Evolutionary conservation across 2,888 invertebrate genomes (phyloP).

Genomic region (Leptogaster cylindrica): DNA sequence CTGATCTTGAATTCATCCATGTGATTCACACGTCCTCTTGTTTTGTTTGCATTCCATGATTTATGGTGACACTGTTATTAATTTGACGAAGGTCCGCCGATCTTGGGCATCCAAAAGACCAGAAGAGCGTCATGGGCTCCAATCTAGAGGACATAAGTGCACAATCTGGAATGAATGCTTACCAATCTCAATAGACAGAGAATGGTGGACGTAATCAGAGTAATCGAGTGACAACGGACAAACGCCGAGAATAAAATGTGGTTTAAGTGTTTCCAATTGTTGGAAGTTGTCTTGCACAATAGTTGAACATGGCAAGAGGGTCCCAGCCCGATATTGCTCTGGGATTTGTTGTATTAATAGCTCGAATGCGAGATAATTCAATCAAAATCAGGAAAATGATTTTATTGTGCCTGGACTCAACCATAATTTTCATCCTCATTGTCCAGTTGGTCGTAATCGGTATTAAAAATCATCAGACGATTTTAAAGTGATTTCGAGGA

Average conservation of each 20-base stretch:
- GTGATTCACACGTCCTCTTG: no score
- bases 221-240: slow-evolving; percentile 35
- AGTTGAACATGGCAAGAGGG: not conserved
- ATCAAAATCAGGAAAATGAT: slow-evolving; percentile 19
- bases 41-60: no score
- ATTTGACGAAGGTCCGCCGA: no score
- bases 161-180: slow-evolving; percentile 24
- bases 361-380: slow-evolving; percentile 15
- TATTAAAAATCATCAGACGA: no score
- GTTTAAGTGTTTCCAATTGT: slow-evolving; percentile 21
- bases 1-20: no score
- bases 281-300: slow-evolving; percentile 2
- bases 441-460: no score
- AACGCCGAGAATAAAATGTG: slow-evolving; percentile 21
- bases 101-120: not conserved
- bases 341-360: slow-evolving; percentile 6
- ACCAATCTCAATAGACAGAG: slow-evolving; percentile 22
- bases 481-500: no score
- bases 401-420: slow-evolving; percentile 31
- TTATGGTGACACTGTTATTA: no score
- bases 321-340: not conserved
- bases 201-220: slow-evolving; percentile 25
- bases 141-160: not conserved
- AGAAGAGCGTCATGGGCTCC: not conserved
- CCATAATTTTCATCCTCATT: no score